Percentiles rank a stretch among this genome's conserved stretches.
Evolutionary conservation across 2,113 vertebrate species (phyloP).

Genomic region (Ancistrus triradiatus): DNA sequence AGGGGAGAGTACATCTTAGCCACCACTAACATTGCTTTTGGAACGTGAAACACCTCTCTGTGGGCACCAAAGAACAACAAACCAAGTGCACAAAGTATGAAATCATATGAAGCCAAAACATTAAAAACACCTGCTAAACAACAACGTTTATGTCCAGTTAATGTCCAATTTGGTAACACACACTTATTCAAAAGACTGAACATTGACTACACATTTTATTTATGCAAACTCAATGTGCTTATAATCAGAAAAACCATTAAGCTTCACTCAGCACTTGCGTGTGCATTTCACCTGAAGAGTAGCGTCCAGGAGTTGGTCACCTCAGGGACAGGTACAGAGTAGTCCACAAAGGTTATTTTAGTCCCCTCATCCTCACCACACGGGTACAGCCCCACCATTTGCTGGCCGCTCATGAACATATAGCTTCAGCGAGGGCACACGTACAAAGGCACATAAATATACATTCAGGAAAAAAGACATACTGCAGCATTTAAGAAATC

Average conservation of each 20-base stretch:
- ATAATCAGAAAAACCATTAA: too few relatives aligned
- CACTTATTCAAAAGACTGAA: too few relatives aligned
- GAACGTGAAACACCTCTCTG: slow-evolving; percentile 82
- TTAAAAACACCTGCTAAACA: too few relatives aligned
- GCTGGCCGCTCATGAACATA: slow-evolving; percentile 73
- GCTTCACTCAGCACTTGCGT: too few relatives aligned
- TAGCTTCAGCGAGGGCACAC: slow-evolving; percentile 59
- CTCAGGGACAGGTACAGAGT: slow-evolving; percentile 66
- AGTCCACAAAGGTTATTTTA: slow-evolving; percentile 75
- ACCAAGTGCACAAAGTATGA: too few relatives aligned
- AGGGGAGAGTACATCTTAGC: slow-evolving; percentile 74
- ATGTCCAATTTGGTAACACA: too few relatives aligned
- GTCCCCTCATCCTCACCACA: slow-evolving; percentile 80
- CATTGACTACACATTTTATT: too few relatives aligned
- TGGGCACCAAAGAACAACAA: not conserved
- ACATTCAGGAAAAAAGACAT: not conserved
- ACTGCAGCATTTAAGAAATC: too few relatives aligned
- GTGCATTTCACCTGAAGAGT: slow-evolving; percentile 84
- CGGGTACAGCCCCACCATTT: slow-evolving; percentile 65
- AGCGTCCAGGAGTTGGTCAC: slow-evolving; percentile 77
- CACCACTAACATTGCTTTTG: slow-evolving; percentile 76
- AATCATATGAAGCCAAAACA: too few relatives aligned
- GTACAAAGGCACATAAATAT: slow-evolving; percentile 5
- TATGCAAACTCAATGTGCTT: too few relatives aligned
- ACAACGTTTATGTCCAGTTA: too few relatives aligned